Evolutionary conservation across 2,797 vertebrate species (phyloP).

Genomic region (Phataginus tricuspis): DNA sequence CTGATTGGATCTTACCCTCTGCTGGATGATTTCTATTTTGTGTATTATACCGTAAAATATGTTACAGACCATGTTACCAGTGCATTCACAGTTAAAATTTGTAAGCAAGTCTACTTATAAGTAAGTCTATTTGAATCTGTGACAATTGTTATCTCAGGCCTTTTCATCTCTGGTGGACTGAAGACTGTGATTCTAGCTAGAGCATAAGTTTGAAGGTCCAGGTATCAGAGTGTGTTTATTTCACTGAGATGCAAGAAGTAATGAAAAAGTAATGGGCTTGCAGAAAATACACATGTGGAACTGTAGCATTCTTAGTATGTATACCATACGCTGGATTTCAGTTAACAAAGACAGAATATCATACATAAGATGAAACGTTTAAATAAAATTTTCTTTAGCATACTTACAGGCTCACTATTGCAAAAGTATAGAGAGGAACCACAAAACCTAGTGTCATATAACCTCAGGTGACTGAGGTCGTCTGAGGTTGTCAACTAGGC

Average conservation of each 20-base stretch:
- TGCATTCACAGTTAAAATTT: neutral
- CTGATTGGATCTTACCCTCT: neutral
- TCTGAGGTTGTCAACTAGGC: neutral
- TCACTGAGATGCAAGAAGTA: neutral
- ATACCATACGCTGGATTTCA: neutral
- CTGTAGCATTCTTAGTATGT: neutral
- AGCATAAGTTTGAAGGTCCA: neutral
- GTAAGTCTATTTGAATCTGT: neutral
- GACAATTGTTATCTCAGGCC: neutral
- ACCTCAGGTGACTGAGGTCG: neutral
- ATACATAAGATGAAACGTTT: neutral
- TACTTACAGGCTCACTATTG: neutral
- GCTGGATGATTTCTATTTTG: neutral
- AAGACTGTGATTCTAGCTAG: neutral
- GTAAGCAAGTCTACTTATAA: neutral
- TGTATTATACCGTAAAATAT: neutral
- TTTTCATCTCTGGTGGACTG: neutral
- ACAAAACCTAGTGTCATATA: neutral
- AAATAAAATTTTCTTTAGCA: neutral
- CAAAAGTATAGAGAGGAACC: neutral
- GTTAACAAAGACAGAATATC: neutral
- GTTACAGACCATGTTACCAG: neutral
- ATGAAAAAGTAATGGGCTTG: neutral
- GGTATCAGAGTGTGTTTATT: neutral
- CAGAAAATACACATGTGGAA: neutral